These are phyloP conservation scores for Drosophila siamana DNA, from an alignment of 2,888 invertebrate species.

Conservation along the genomic window DNA sequence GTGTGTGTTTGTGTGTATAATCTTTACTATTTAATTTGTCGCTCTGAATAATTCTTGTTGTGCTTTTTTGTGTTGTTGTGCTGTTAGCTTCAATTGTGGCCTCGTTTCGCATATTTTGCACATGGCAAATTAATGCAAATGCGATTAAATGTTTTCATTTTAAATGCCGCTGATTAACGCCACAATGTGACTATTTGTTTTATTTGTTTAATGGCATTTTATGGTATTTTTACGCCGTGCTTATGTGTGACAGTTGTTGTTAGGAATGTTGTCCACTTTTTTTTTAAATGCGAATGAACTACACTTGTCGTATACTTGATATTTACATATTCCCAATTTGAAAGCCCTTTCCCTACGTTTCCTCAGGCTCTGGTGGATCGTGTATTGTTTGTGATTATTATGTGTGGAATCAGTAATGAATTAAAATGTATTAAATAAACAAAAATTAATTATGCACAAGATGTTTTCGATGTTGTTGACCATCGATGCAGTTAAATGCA, in stretches of 20 bases:
- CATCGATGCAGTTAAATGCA: constrained; percentile 53
- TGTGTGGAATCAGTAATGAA: constrained; percentile 72
- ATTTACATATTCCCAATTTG: neutral
- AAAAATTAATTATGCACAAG: constrained; percentile 79
- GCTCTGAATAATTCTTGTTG: constrained; percentile 36
- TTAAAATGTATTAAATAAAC: constrained; percentile 76
- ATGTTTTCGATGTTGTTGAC: constrained; percentile 40
- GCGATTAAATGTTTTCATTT: constrained; percentile 75
- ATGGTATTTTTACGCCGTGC: constrained; percentile 3
- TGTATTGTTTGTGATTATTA: constrained; percentile 24
- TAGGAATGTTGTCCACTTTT: neutral
- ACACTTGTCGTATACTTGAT: constrained; percentile 2
- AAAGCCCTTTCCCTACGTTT: constrained; percentile 3
- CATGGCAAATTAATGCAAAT: constrained; percentile 72
- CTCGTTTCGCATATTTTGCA: constrained; percentile 35
- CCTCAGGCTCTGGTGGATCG: constrained; percentile 7
- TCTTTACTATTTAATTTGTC: constrained; percentile 76
- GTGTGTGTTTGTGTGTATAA: constrained; percentile 43
- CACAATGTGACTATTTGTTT: constrained; percentile 62
- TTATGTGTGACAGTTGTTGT: constrained; percentile 20
- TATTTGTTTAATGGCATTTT: constrained; percentile 18
- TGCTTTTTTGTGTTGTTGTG: constrained; percentile 35
- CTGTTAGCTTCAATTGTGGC: constrained; percentile 21
- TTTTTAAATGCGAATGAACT: neutral
- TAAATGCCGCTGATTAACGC: constrained; percentile 56